Conservation (phyloP, 2,888 invertebrate genomes). For the Calameuta idolon region DNA sequence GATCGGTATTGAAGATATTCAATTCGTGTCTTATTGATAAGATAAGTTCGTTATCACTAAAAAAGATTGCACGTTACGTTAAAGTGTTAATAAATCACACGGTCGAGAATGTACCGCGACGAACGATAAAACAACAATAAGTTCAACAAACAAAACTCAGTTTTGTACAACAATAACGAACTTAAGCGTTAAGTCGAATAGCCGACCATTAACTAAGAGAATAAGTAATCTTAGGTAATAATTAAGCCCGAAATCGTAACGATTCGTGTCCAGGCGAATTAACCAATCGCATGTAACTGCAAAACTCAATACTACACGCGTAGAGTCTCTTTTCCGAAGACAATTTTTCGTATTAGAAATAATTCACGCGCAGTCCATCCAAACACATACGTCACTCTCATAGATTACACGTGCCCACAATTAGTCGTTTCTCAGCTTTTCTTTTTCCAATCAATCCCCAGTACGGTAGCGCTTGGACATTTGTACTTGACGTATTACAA, state of each 20-base stretch:
- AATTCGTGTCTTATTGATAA: not conserved
- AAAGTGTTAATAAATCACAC: slow-evolving; percentile 18
- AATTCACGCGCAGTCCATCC: not conserved
- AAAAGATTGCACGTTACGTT: slow-evolving; percentile 14
- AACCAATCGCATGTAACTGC: not conserved
- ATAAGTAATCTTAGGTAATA: not conserved
- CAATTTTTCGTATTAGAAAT: not conserved
- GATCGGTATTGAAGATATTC: not conserved
- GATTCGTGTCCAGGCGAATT: not conserved
- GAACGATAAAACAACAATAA: slow-evolving; percentile 22
- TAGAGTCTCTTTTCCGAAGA: not conserved
- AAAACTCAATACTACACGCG: not conserved
- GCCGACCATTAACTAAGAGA: not conserved
- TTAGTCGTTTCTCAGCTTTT: not conserved
- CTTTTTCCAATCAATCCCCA: not conserved
- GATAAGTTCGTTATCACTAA: slow-evolving; percentile 18
- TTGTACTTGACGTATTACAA: slow-evolving; percentile 55
- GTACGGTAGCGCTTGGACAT: slow-evolving; percentile 42
- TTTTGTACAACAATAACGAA: slow-evolving; percentile 23
- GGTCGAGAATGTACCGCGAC: slow-evolving; percentile 5
- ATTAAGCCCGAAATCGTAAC: not conserved
- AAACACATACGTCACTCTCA: not conserved
- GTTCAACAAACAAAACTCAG: slow-evolving; percentile 21
- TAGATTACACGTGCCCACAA: not conserved
- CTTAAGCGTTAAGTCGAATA: not conserved